Evolutionary conservation across 2,113 vertebrate species (phyloP).

Genomic region (Ciconia maguari): DNA sequence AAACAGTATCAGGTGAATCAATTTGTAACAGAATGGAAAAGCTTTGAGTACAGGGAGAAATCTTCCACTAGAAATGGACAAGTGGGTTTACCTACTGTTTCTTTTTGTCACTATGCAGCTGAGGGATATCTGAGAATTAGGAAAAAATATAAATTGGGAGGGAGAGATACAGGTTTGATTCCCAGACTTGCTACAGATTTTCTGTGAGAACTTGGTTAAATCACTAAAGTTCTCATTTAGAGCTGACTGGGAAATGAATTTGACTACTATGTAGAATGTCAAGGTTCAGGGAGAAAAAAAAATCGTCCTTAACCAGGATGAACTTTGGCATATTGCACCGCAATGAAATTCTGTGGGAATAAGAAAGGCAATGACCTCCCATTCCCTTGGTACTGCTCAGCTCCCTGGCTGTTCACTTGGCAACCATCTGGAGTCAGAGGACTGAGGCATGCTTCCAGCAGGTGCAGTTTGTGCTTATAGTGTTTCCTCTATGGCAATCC

Average conservation of each 20-base stretch:
- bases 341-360: constrained; percentile 58
- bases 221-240: constrained; percentile 2
- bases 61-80: background rate
- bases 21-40: background rate
- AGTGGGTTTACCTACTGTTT: background rate
- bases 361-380: constrained; percentile 30
- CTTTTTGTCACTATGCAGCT: background rate
- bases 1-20: background rate
- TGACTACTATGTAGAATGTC: constrained; percentile 36
- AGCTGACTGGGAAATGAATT: constrained; percentile 15
- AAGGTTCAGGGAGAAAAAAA: constrained; percentile 24
- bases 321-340: constrained; percentile 46
- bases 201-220: constrained; percentile 20
- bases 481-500: background rate
- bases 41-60: background rate
- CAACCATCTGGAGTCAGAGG: background rate
- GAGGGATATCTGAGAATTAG: background rate
- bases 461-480: background rate
- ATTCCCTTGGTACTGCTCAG: constrained; percentile 19
- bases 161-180: background rate
- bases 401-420: background rate
- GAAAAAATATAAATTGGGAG: background rate
- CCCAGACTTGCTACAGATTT: constrained; percentile 7
- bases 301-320: background rate
- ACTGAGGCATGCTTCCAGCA: constrained; percentile 39